Base-by-base conservation (phyloP, 2,113 vertebrate genomes). In the Aplodontia rufa region DNA sequence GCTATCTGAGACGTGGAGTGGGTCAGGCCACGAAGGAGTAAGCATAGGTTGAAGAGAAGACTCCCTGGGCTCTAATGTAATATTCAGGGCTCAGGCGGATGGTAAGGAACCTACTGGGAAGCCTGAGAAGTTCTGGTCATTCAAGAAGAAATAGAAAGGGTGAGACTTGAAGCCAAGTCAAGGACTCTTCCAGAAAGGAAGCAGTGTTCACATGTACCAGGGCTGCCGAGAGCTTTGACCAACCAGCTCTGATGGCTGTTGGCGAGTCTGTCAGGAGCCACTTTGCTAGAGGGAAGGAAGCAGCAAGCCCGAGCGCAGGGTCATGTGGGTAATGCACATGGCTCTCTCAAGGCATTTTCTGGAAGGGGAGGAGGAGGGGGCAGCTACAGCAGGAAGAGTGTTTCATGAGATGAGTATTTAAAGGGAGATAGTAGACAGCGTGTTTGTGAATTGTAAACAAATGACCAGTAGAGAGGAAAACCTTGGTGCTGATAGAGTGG, bases 131-230 rank as follows among this genome's bases (percentile, higher is more conserved):
- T 20, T 45, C 55, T 51, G 69, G 45, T 1, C 8, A 47, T 22
- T 11, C 20, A 62, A 30, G 28, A 30, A 60, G 49, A 49, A 66
- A 16, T 9, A 12, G 47, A 20, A 76, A 14, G 1, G 28, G 26
- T n/a, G 20, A 35, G 53, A 2, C n/a, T 24, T 51, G 58, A 62
- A 37, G 45, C 58, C 32, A 42, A 76, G 16, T 30, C 13, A 66
- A 28, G 40, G n/a, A 47, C 51, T 71, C 47, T 40, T 35, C 71
- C 26, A 19, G 55, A 75, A 94, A 83, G 9, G 32, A 55, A 47
- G n/a, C 14, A 22, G 47, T 0, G 0, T 26, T 40, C 3, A 0
- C 1, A 1, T 17, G 45, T 12, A 28, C 11, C 53, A 1, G 42
- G 0, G 22, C 10, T 16, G 20, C 37, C 3, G 26, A 8, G 35